Base-by-base conservation (phyloP, 2,888 invertebrate genomes). In the Autographa gamma region DNA sequence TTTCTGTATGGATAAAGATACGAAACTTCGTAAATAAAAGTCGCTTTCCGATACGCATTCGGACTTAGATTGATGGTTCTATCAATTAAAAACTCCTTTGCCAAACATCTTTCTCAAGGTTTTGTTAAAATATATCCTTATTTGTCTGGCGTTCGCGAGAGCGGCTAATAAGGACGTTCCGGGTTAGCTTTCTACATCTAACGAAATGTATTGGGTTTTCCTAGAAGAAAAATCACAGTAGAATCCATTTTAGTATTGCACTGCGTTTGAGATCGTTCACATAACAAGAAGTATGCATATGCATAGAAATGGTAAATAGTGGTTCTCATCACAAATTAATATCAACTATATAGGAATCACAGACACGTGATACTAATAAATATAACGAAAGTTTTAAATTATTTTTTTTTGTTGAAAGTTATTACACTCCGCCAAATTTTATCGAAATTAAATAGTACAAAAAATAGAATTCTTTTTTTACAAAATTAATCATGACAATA, bases 61-160 rank as follows among this genome's bases (percentile, higher is more conserved):
- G n/a, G 48, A 48, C 48, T n/a, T 48, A 48, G 48, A 48, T 48
- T 48, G 48, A 48, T 48, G 48, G n/a, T n/a, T n/a, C 48, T n/a
- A 48, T 48, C 54, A 54, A 54, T 54, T 54, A 54, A 19, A 54
- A 54, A 54, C 54, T 16, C 48, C 48, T 48, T 48, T 48, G 16
- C 48, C n/a, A 6, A 43, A 48, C 48, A 48, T 48, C 48, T 48
- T 48, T 48, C 48, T 48, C 48, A 48, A 48, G n/a, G 48, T 48
- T 48, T 48, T 48, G 48, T n/a, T 48, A 48, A 48, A 48, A 48
- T 48, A 48, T 48, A 48, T 48, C 48, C 48, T n/a, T 48, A 48
- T 48, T 48, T 48, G 48, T 48, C 48, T 48, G 48, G 48, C 48
- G 48, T n/a, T 48, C 48, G n/a, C 48, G n/a, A 48, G 48, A 48